Evolutionary conservation across 2,113 vertebrate species (phyloP).

Genomic region (Lophura nycthemera): DNA sequence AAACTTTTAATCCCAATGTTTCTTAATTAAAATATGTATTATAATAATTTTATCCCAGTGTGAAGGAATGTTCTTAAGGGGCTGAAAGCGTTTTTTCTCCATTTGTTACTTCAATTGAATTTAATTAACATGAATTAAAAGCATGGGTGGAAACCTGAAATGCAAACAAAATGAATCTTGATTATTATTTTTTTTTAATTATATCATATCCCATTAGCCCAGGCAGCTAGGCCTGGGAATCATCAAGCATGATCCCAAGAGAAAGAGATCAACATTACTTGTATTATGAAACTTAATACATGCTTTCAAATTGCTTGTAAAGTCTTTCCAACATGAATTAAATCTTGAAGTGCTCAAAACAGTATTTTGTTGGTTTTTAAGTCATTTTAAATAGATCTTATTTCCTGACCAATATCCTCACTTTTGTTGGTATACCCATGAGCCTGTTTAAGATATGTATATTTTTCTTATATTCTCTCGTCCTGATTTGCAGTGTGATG

Average conservation of each 20-base stretch:
- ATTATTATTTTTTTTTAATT: neutral
- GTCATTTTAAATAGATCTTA: neutral
- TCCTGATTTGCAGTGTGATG: slow-evolving; percentile 16
- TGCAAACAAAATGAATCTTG: neutral
- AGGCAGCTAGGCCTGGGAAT: neutral
- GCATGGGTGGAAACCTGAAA: neutral
- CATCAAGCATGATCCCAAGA: neutral
- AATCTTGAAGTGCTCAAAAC: slow-evolving; percentile 30
- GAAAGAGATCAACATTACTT: neutral
- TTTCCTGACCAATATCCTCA: slow-evolving; percentile 44
- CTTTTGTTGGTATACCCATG: slow-evolving; percentile 7
- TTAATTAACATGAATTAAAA: neutral
- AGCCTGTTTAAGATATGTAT: slow-evolving; percentile 8
- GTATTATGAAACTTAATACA: neutral
- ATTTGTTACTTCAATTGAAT: neutral
- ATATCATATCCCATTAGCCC: neutral
- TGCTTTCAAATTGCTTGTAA: slow-evolving; percentile 35
- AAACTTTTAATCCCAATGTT: neutral
- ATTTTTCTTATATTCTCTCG: slow-evolving; percentile 30
- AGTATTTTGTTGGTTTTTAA: slow-evolving; percentile 32
- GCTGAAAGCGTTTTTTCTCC: neutral
- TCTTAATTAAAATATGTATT: neutral
- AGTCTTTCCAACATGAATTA: slow-evolving; percentile 33
- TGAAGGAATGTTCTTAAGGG: neutral
- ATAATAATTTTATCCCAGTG: neutral